Percentiles rank a stretch among this genome's conserved stretches.
These are phyloP conservation scores for Drosophila bocki DNA, from an alignment of 1,140 invertebrate species.

Conservation along the genomic window DNA sequence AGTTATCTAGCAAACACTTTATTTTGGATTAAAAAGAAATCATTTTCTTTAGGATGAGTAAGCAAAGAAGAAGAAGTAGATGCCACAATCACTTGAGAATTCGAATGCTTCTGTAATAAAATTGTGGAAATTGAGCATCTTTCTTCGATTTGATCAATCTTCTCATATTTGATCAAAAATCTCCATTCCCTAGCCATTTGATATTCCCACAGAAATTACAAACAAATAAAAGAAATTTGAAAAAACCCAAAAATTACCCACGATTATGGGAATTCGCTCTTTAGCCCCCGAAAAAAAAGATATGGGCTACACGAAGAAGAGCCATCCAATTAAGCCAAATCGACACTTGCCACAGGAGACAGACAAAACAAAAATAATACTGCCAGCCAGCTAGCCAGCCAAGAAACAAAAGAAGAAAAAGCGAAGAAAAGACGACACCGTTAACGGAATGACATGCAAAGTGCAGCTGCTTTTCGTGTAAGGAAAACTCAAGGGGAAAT, in stretches of 20 bases:
- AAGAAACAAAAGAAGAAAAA: slow-evolving; percentile 22
- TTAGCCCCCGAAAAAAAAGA: slow-evolving; percentile 14
- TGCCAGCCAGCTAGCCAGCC: slow-evolving; percentile 18
- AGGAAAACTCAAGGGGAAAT: slow-evolving; percentile 16
- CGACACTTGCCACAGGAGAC: slow-evolving; percentile 50
- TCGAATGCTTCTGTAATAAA: fast-evolving
- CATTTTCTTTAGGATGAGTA: background rate
- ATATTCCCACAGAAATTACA: slow-evolving; percentile 46
- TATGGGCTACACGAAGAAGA: slow-evolving; percentile 54
- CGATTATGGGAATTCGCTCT: slow-evolving; percentile 15
- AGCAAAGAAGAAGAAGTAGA: background rate
- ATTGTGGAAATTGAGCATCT: background rate
- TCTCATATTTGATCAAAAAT: too few relatives aligned
- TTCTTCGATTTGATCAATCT: background rate
- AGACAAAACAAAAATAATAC: slow-evolving; percentile 4
- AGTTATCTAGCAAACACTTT: background rate
- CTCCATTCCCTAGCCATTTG: background rate
- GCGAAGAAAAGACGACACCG: slow-evolving; percentile 41
- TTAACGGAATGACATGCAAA: slow-evolving; percentile 75
- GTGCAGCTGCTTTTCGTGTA: slow-evolving; percentile 43
- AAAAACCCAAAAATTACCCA: slow-evolving; percentile 8
- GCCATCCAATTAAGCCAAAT: slow-evolving; percentile 66
- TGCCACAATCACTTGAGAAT: background rate
- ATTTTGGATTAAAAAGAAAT: background rate
- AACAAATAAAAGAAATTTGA: slow-evolving; percentile 32